Evolutionary conservation across 2,888 invertebrate genomes (phyloP).

Genomic region (Agrypnus murinus): DNA sequence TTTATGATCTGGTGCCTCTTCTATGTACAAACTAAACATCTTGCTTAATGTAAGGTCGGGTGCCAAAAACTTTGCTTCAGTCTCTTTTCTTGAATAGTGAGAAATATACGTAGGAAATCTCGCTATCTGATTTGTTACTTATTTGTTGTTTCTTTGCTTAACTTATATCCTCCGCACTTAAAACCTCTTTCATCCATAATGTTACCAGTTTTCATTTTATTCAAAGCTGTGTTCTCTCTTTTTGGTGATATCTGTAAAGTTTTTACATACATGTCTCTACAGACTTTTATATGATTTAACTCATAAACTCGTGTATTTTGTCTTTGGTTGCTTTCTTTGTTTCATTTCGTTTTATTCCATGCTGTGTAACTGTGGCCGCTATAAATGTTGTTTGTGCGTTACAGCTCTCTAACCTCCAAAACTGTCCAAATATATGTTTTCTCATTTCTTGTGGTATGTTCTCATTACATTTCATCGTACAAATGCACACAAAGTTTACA

Average conservation of each 20-base stretch:
- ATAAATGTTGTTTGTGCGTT: conserved; percentile 52
- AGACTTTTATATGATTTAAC: conserved; percentile 14
- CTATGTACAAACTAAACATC: too few relatives aligned
- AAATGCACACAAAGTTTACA: conserved; percentile 38
- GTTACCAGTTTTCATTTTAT: conserved; percentile 4
- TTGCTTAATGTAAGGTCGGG: too few relatives aligned
- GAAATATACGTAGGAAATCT: too few relatives aligned
- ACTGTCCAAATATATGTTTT: conserved; percentile 47
- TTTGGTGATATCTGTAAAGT: too few relatives aligned
- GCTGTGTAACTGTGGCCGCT: conserved; percentile 38
- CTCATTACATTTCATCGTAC: conserved; percentile 41
- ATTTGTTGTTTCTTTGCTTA: too few relatives aligned
- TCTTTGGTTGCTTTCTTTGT: conserved; percentile 32
- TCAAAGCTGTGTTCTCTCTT: conserved; percentile 7
- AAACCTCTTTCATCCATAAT: conserved; percentile 9
- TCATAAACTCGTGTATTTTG: conserved; percentile 28
- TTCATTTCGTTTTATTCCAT: conserved; percentile 34
- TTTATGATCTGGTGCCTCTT: too few relatives aligned
- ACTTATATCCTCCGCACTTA: too few relatives aligned
- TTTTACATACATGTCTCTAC: too few relatives aligned
- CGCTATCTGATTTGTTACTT: too few relatives aligned
- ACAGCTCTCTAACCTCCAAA: conserved; percentile 53
- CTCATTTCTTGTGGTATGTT: conserved; percentile 42
- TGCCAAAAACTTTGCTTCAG: too few relatives aligned
- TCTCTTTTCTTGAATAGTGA: too few relatives aligned